These are phyloP conservation scores for Semnornis frantzii DNA, from an alignment of 2,113 vertebrate genomes.

Conservation along the genomic window DNA sequence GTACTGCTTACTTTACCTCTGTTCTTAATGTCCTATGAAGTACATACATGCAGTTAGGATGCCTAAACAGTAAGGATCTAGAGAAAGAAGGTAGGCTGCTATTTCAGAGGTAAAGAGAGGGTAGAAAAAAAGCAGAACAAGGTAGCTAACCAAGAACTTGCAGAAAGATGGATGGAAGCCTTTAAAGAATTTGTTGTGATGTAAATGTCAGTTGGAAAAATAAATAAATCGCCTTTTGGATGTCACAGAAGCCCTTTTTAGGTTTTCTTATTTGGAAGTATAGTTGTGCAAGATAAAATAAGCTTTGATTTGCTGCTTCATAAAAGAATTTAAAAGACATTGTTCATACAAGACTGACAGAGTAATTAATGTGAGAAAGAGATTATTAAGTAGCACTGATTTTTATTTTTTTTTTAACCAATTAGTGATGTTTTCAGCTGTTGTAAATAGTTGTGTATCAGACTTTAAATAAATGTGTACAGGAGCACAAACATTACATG, in stretches of 20 bases:
- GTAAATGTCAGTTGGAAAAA: not conserved
- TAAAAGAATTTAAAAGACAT: not conserved
- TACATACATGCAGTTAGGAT: not conserved
- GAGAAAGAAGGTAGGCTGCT: not conserved
- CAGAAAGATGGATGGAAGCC: not conserved
- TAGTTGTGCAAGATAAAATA: not conserved
- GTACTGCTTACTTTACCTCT: not conserved
- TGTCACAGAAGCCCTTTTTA: not conserved
- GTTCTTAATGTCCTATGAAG: not conserved
- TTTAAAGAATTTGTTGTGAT: not conserved
- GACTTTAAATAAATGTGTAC: not conserved
- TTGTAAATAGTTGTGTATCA: not conserved
- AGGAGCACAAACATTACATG: fast-evolving
- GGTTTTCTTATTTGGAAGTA: not conserved
- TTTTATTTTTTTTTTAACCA: not conserved
- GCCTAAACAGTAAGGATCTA: not conserved
- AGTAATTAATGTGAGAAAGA: not conserved
- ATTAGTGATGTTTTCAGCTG: not conserved
- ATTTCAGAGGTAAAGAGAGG: not conserved
- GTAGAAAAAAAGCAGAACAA: not conserved
- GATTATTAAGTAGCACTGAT: not conserved
- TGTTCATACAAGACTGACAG: not conserved
- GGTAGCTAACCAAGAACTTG: not conserved
- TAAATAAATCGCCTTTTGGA: not conserved
- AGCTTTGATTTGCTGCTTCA: constrained; percentile 15